Evolutionary conservation across 2,113 vertebrate species (phyloP), one percentile per base, ranked within the genome.

Genomic region (Catharus minimus): DNA sequence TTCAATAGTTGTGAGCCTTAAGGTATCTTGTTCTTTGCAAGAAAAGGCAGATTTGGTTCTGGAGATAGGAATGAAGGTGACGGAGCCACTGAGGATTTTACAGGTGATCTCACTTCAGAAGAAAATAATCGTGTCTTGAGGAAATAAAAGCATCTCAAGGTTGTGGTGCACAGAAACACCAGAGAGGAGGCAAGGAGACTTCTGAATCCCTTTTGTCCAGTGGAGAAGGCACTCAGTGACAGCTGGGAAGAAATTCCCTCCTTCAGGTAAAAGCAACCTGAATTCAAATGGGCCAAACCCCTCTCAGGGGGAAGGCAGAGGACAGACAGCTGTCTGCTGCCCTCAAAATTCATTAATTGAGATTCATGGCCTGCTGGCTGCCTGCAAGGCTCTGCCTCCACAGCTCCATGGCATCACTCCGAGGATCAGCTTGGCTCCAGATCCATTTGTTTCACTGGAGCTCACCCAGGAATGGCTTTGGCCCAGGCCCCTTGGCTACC

Each of bases 341-440:
- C 87, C 93, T 85, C 87, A 76, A 32, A 86, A 92, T 26, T 50
- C 67, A 56, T 77, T 89, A 84, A 78, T 22, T 62, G 67, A 52
- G 86, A 86, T 68, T 84, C 83, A 56, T 8, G 6, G 81, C 58
- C 75, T 65, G 71, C 49, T 0, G 41, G 36, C 81, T 93, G 95
- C 32, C 83, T 76, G 93, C 86, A 65, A 30, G 77, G 81, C 84
- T 66, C 71, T 72, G 78, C 69, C 69, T 89, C 69, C 3, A 4
- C 19, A 3, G 83, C 77, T 84, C 90, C 21, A 1, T 88, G 84
- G 93, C 94, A 95, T 52, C 19, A 39, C 90, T 92, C 90, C 57
- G 90, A 96, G 95, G 74, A 85, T 93, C 90, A 90, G 82, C 78
- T 92, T 92, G 92, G 93, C 91, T 92, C 78, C 90, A 72, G 78